Base-by-base conservation (phyloP, 2,888 invertebrate species). In the Coleophora flavipennella region DNA sequence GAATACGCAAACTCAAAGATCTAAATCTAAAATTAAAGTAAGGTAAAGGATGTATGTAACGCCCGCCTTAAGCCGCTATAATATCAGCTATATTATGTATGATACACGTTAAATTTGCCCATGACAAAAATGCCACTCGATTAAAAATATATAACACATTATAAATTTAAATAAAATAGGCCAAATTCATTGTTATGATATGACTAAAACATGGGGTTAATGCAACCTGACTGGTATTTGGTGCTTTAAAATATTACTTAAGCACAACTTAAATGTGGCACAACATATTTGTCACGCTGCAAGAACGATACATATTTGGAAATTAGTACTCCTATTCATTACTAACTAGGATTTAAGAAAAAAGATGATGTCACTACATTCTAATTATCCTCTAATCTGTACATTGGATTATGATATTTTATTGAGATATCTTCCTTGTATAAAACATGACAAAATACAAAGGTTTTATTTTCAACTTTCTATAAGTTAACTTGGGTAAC, bases 391-490 rank as follows among this genome's bases (percentile, higher is more conserved):
- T 60, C 76, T 81, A 79, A 59, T 65, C 79, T 80, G 77, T 84
- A 84, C 81, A 81, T 74, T 74, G 81, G 79, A 79, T 79, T 80
- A 81, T 77, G 77, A 78, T 79, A 81, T 73, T 75, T 64, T 65
- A 72, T 75, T 78, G 78, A 81, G 79, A 81, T 79, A 81, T 76
- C 73, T 71, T 69, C 67, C 68, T 76, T 80, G 79, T 84, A 83
- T 81, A 84, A 81, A 38, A 84, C 70, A 71, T 83, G 83, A 78
- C 72, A 83, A 84, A 83, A 84, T 83, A 84, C 79, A 78, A 79
- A 78, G 69, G 74, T 74, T 66, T 20, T 75, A 62, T 70, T 72
- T 70, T 73, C 72, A 66, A 70, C 67, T 66, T 68, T 59, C 67
- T 74, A 66, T 72, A 71, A 75, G 72, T 72, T 77, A 79, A 66